Evolutionary conservation across 2,113 vertebrate genomes (phyloP).

Genomic region (Trichechus manatus): DNA sequence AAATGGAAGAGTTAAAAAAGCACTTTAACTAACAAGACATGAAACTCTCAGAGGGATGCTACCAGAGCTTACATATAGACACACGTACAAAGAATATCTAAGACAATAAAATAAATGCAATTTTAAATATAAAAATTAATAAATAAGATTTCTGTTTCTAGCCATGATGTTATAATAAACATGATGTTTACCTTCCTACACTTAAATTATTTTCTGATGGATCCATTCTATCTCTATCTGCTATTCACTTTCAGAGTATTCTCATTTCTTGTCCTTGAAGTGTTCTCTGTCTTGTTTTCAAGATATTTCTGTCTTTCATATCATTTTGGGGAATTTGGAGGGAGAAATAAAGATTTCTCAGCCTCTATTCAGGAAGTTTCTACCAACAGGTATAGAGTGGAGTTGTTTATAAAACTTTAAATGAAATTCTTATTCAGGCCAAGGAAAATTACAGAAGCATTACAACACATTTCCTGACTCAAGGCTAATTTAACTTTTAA

Average conservation of each 20-base stretch:
- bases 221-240: neutral
- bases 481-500: neutral
- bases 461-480: neutral
- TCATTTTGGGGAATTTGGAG: neutral
- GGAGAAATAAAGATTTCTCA: neutral
- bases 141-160: neutral
- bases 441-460: neutral
- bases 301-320: neutral
- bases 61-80: neutral
- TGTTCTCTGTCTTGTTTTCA: neutral
- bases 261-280: neutral
- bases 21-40: neutral
- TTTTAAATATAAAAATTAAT: neutral
- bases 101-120: neutral
- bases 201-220: neutral
- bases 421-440: neutral
- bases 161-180: neutral
- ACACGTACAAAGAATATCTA: neutral
- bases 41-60: neutral
- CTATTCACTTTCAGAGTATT: neutral
- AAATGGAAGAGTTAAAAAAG: neutral
- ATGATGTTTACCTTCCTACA: neutral
- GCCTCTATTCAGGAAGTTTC: neutral
- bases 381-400: neutral
- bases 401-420: neutral